Evolutionary conservation across 2,888 invertebrate species (phyloP).

Genomic region (Thereva nobilitata): DNA sequence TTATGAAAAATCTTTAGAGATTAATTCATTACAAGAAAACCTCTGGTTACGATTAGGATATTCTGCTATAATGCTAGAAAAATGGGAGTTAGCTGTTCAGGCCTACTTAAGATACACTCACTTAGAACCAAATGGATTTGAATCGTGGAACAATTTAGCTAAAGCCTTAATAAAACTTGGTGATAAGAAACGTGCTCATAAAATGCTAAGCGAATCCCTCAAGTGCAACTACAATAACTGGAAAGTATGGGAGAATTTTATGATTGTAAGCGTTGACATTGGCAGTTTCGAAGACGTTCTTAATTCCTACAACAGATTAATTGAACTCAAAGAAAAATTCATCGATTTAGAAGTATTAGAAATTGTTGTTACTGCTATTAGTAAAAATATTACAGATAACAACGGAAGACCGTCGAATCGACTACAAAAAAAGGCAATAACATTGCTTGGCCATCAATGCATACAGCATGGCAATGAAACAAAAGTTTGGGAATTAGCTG

Average conservation of each 20-base stretch:
- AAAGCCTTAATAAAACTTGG: constrained; percentile 88
- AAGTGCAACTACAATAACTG: constrained; percentile 93
- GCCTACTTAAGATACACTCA: constrained; percentile 86
- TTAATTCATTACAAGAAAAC: constrained; percentile 85
- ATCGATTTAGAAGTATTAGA: constrained; percentile 75
- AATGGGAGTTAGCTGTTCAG: constrained; percentile 80
- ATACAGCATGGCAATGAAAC: constrained; percentile 66
- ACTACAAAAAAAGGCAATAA: constrained; percentile 52
- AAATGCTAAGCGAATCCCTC: constrained; percentile 83
- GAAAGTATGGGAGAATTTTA: constrained; percentile 92
- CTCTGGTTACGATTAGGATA: constrained; percentile 87
- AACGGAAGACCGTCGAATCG: constrained; percentile 61
- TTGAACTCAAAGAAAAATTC: constrained; percentile 78
- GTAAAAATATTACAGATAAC: constrained; percentile 67
- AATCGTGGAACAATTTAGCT: constrained; percentile 98
- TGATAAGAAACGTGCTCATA: constrained; percentile 83
- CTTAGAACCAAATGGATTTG: constrained; percentile 87
- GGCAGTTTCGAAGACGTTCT: constrained; percentile 85
- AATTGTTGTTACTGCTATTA: constrained; percentile 72
- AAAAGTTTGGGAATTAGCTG: constrained; percentile 81
- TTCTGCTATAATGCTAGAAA: constrained; percentile 75
- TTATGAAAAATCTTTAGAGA: constrained; percentile 78
- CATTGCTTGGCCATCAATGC: constrained; percentile 54
- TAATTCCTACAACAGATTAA: constrained; percentile 78
- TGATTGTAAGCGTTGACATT: constrained; percentile 85